Evolutionary conservation across 2,113 vertebrate species (phyloP).

Genomic region (Megaleporinus macrocephalus): DNA sequence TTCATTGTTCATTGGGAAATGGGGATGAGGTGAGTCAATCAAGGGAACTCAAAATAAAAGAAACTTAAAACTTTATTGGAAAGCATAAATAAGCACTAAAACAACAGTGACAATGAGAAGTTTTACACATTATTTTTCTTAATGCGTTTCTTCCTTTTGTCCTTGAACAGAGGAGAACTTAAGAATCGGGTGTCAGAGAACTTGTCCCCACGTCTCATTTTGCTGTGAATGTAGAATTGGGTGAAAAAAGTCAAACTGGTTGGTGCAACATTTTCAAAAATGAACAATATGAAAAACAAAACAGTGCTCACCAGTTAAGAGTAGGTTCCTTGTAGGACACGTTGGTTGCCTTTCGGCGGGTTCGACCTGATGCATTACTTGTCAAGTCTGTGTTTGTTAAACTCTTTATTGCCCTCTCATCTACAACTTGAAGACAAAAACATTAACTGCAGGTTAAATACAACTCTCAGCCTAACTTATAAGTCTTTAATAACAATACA

Average conservation of each 20-base stretch:
- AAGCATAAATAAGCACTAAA: constrained; percentile 16
- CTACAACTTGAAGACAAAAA: constrained; percentile 47
- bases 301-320: constrained; percentile 67
- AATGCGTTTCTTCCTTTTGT: constrained; percentile 47
- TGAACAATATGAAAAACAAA: neutral
- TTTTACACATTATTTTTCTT: neutral
- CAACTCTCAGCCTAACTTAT: too few species aligned
- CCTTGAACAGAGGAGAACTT: constrained; percentile 69
- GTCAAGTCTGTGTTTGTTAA: constrained; percentile 69
- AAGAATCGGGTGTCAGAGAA: constrained; percentile 70
- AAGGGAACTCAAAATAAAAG: neutral
- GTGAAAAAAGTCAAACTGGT: neutral
- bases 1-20: neutral
- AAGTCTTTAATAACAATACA: too few species aligned
- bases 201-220: constrained; percentile 78
- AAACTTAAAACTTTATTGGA: neutral
- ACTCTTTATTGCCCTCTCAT: constrained; percentile 60
- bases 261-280: neutral
- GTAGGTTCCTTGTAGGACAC: constrained; percentile 76
- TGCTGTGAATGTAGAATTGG: constrained; percentile 61
- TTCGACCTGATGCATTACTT: constrained; percentile 28
- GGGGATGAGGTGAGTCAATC: neutral
- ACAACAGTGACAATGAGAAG: neutral
- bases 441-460: neutral
- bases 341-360: constrained; percentile 48